Conservation (phyloP, 2,888 invertebrate species). For the Crepidodera aurea region DNA sequence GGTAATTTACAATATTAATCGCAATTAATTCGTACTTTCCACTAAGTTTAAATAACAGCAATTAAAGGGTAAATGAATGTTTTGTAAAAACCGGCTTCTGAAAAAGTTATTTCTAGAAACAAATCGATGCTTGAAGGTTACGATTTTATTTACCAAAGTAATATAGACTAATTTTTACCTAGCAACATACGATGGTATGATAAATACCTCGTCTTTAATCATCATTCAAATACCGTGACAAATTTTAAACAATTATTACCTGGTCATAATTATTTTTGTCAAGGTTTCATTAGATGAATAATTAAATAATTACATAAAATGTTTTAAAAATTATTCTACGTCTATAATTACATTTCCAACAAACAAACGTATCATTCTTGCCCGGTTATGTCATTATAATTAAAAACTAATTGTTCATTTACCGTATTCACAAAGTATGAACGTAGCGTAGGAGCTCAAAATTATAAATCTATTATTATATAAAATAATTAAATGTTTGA, state of each 20-base stretch:
- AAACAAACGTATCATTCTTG: constrained; percentile 34
- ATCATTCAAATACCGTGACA: constrained; percentile 31
- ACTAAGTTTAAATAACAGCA: not conserved
- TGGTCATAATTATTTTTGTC: constrained; percentile 40
- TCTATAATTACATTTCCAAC: constrained; percentile 40
- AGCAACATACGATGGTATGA: constrained; percentile 2
- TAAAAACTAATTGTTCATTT: constrained; percentile 35
- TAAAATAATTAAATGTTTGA: constrained; percentile 27
- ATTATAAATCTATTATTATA: constrained; percentile 27
- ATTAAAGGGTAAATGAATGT: constrained; percentile 13
- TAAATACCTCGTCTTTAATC: constrained; percentile 15
- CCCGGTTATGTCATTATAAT: constrained; percentile 36
- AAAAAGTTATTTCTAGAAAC: constrained; percentile 5
- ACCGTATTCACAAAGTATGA: constrained; percentile 21
- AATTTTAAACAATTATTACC: constrained; percentile 38
- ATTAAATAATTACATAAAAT: constrained; percentile 42
- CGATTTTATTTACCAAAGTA: constrained; percentile 7
- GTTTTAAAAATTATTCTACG: constrained; percentile 42
- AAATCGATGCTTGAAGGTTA: constrained; percentile 10
- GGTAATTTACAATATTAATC: constrained; percentile 4
- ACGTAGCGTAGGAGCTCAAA: constrained; percentile 23
- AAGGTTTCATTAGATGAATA: constrained; percentile 45
- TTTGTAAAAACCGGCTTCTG: not conserved
- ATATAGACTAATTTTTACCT: constrained; percentile 2
- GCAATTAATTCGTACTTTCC: not conserved